Evolutionary conservation across 2,113 vertebrate species (phyloP), one percentile per base, ranked within the genome.

Genomic region (Ceyx margarethae): DNA sequence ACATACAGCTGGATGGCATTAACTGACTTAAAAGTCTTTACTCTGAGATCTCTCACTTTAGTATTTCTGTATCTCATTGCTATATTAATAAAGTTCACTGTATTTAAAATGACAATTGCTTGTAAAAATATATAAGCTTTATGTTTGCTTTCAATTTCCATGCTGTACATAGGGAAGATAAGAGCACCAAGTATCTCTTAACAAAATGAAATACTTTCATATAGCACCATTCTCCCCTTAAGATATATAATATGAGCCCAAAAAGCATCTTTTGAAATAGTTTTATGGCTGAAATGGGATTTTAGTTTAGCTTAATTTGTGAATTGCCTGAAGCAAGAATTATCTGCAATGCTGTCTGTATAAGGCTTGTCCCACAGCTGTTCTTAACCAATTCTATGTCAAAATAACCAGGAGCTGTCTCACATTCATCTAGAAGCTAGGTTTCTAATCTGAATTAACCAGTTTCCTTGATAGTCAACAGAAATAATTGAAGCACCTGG

Each of bases 221-320:
- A 91, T 92, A 89, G 87, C 78, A 93, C 37, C 71, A 54, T 85
- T 93, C 75, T 82, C 51, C 85, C 75, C 82, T 96, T 93, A 89
- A 77, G 68, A 79, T 88, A 22, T 91, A 50, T 74, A 90, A 90
- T 88, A 91, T 89, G 68, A 91, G 90, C 75, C 60, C 74, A 60
- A 80, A 93, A 94, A 89, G 20, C 67, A 79, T 94, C 50, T 93
- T 95, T 91, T 82, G 73, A 89, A 91, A 84, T 87, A 87, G 54
- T 93, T 91, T 77, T 89, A 74, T 83, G 85, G 75, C 53, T 89
- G 87, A 87, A 94, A 93, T 75, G 76, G 68, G 75, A 77, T 74
- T 94, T 93, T 91, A 94, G 81, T 93, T 94, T 87, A 87, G 78
- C 89, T 89, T 96, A 92, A 95, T 94, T 95, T 77, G 89, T 94